A percentile compares a stretch with the other conserved stretches of the same genome.
phyloP scores from a whole-genome alignment of 2,797 vertebrate species.

The Molossus molossus region DNA sequence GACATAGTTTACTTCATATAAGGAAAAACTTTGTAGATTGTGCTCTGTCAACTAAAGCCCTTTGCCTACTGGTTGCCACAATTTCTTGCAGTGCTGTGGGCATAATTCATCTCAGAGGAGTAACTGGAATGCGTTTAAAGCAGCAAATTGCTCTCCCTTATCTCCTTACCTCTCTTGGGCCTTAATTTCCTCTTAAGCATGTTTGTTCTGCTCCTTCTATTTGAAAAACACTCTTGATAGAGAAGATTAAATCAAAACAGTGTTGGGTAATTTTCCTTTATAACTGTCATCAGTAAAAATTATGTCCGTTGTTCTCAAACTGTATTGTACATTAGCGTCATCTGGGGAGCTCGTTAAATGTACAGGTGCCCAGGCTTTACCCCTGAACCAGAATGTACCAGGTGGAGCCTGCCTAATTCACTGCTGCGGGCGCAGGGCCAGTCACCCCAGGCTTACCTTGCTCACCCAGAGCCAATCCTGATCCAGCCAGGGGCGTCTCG shows the following conservation, averaged over 20 bases:
- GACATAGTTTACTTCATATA: not conserved
- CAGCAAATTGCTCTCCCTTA: slow-evolving; percentile 1
- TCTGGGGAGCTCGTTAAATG: not conserved
- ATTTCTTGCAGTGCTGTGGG: not conserved
- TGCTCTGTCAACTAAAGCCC: not conserved
- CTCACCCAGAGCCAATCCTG: not conserved
- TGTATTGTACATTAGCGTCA: not conserved
- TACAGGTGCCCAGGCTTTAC: not conserved
- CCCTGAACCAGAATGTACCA: slow-evolving; percentile 16
- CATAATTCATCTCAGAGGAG: slow-evolving; percentile 51
- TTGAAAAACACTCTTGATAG: slow-evolving; percentile 74
- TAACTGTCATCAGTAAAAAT: slow-evolving; percentile 68
- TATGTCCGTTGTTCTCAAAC: slow-evolving; percentile 48
- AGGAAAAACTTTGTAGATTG: not conserved
- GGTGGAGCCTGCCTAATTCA: not conserved
- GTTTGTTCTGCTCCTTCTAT: slow-evolving; percentile 76
- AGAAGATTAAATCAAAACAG: slow-evolving; percentile 78
- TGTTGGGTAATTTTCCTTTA: slow-evolving; percentile 71
- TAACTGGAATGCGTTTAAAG: slow-evolving; percentile 46
- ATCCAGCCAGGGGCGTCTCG: not conserved
- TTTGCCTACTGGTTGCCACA: not conserved
- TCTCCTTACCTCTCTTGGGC: slow-evolving; percentile 63
- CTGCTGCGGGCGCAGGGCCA: not conserved
- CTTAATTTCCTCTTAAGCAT: slow-evolving; percentile 70
- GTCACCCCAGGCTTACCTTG: not conserved